phyloP scores from a whole-genome alignment of 2,113 vertebrate species.

The Oxyruncus cristatus region DNA sequence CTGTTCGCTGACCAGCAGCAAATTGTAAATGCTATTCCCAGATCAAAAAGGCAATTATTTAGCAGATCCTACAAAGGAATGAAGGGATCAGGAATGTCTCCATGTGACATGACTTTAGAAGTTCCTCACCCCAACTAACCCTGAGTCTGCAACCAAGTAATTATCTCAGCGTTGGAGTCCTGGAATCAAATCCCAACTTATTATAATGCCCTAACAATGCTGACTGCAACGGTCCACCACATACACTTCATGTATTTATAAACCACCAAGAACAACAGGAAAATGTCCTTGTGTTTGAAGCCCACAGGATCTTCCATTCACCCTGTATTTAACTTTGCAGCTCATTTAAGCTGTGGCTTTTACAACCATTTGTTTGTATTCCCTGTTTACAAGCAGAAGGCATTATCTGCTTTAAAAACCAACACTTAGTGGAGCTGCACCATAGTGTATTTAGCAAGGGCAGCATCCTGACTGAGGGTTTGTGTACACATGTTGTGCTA shows the following conservation, averaged over 20 bases:
- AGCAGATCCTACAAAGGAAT: background rate
- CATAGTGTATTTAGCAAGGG: background rate
- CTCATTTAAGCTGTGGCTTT: background rate
- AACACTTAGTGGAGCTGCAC: background rate
- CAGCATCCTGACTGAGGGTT: background rate
- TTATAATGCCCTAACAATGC: accelerated
- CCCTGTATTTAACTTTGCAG: background rate
- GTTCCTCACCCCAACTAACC: background rate
- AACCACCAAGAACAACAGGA: background rate
- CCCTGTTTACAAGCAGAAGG: constrained; percentile 32
- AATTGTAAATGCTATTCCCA: constrained; percentile 22
- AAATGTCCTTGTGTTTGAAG: background rate
- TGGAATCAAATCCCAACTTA: background rate
- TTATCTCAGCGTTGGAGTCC: accelerated
- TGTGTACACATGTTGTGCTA: accelerated
- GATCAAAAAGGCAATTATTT: constrained; percentile 17
- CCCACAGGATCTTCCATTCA: background rate
- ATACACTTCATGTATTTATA: background rate
- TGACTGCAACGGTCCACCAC: no score
- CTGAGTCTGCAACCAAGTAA: background rate
- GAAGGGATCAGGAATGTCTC: background rate
- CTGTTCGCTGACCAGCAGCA: constrained; percentile 48
- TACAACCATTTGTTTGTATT: background rate
- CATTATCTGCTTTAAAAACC: background rate
- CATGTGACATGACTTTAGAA: background rate